These are phyloP conservation scores for Vultur gryphus DNA, from an alignment of 2,797 vertebrate genomes.

Conservation along the genomic window DNA sequence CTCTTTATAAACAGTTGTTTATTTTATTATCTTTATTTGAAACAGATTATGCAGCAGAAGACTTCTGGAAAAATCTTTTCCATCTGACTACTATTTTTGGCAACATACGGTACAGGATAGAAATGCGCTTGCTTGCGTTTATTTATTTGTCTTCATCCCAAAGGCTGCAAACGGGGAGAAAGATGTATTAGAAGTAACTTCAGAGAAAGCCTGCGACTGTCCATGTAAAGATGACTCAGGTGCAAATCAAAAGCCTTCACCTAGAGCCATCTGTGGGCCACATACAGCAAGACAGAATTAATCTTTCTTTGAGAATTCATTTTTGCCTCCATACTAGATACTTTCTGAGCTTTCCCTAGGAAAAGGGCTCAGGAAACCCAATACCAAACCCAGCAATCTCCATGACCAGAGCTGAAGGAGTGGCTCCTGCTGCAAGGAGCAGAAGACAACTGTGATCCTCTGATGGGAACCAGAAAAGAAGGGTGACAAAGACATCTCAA, in stretches of 20 bases:
- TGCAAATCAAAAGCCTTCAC: background rate
- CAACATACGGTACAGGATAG: constrained; percentile 23
- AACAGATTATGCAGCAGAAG: constrained; percentile 67
- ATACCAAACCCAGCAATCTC: background rate
- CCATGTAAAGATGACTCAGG: background rate
- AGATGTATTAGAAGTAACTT: background rate
- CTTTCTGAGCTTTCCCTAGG: background rate
- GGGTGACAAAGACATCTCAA: background rate
- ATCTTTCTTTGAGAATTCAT: background rate
- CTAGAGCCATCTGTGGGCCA: background rate
- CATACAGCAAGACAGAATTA: background rate
- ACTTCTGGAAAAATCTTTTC: constrained; percentile 71
- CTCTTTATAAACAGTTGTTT: constrained; percentile 73
- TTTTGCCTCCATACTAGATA: background rate
- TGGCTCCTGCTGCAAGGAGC: background rate
- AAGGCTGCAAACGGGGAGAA: background rate
- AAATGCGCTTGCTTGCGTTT: background rate
- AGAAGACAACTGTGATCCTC: background rate
- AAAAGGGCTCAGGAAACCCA: background rate
- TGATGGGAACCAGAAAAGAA: background rate
- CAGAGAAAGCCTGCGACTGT: background rate
- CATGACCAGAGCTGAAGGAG: background rate
- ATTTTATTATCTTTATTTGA: constrained; percentile 74
- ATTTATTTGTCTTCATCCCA: constrained; percentile 48
- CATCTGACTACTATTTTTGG: constrained; percentile 68